Base-by-base conservation (phyloP, 2,888 invertebrate genomes). In the Xanthostigma xanthostigma region DNA sequence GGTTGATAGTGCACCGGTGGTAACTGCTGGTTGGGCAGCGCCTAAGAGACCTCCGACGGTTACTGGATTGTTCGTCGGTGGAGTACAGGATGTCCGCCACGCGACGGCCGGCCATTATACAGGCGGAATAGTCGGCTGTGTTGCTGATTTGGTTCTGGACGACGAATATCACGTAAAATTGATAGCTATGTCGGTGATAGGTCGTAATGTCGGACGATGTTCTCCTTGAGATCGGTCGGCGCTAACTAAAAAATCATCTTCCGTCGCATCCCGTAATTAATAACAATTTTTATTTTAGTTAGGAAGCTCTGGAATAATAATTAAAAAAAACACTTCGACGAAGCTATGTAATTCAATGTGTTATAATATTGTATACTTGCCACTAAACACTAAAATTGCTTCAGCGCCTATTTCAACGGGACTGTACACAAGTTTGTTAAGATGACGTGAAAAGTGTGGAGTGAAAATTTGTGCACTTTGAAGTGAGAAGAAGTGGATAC, bases 21-120 rank as follows among this genome's bases (percentile, higher is more conserved):
- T 84, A 33, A 84, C 86, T 1, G 81, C 83, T 44, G 80, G 84
- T 56, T 85, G 92, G 10, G 90, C 90, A 1, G 93, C 93, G 45
- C 75, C 90, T 53, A 81, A 84, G 56, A 86, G 88, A 64, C 72
- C 91, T 43, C 89, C 91, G 64, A 86, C 88, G 10, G 84, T 91
- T 60, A 87, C 88, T 53, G 88, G 91, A 55, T 78, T 94, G 45
- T 94, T 84, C 68, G 81, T 94, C 59, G 94, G 94, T 17, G 67
- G 66, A 35, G 65, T 65, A 60, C 64, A 65, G 49, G 56, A 55
- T 54, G 64, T 64, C 55, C 54, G 62, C 27, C 58, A 57, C 41
- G 53, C 55, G 9, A 63, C 67, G 8, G 63, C 65, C 41, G 65
- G 67, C 49, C 70, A 71, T 57, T 78, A 75, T 62, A 64, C 63